phyloP scores from a whole-genome alignment of 2,113 vertebrate genomes.

The Cheirogaleus medius region DNA sequence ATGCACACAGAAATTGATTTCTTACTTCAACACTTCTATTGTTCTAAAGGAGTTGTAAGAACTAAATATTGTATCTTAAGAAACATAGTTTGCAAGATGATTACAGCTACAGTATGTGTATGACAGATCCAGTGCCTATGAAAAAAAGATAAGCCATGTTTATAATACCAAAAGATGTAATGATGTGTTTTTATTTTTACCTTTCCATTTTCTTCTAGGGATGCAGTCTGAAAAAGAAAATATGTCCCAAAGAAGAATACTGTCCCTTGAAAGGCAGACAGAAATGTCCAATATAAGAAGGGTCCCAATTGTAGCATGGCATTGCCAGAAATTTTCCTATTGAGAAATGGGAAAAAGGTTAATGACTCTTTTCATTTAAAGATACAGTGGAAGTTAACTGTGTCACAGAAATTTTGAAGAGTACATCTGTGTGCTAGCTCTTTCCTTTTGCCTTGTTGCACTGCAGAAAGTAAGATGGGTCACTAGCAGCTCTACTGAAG shows the following conservation, averaged over 20 bases:
- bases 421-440: neutral
- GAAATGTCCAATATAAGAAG: constrained; percentile 95
- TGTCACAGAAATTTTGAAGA: neutral
- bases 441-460: neutral
- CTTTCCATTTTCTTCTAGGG: constrained; percentile 95
- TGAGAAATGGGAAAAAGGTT: constrained; percentile 58
- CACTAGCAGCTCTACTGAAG: neutral
- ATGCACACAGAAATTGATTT: neutral
- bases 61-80: constrained; percentile 1
- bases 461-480: neutral
- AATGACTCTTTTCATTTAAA: constrained; percentile 30
- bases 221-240: constrained; percentile 92
- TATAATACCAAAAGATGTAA: neutral
- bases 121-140: neutral
- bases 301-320: constrained; percentile 94
- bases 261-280: constrained; percentile 94
- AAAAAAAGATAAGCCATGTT: constrained; percentile 7
- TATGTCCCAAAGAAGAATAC: constrained; percentile 97
- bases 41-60: constrained; percentile 10
- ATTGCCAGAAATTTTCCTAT: constrained; percentile 94
- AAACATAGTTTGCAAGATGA: constrained; percentile 43
- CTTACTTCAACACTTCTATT: neutral
- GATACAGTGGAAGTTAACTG: neutral
- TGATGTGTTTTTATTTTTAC: constrained; percentile 78
- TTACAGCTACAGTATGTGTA: neutral